Evolutionary conservation across 2,797 vertebrate genomes (phyloP).

Genomic region (Scomberomorus guttatus): DNA sequence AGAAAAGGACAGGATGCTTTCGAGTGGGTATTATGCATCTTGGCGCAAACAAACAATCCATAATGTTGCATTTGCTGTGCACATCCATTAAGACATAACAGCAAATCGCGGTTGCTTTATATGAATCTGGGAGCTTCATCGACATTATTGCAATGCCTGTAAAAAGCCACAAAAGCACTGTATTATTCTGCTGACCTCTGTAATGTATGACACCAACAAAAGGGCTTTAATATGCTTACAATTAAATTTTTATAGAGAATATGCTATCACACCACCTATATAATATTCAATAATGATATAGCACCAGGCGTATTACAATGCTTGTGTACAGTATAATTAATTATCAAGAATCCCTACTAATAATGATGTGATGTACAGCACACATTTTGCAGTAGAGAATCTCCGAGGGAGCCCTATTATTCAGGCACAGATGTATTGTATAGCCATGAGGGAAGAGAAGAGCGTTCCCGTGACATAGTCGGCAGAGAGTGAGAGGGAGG

Average conservation of each 20-base stretch:
- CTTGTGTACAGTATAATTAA: constrained; percentile 44
- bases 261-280: neutral
- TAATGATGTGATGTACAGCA: constrained; percentile 57
- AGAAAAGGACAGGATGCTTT: constrained; percentile 67
- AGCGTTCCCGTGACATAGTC: constrained; percentile 56
- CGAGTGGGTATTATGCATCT: constrained; percentile 68
- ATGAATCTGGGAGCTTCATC: constrained; percentile 17
- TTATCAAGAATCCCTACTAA: constrained; percentile 58
- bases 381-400: constrained; percentile 42
- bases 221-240: constrained; percentile 4
- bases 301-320: neutral
- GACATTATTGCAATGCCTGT: constrained; percentile 8
- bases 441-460: constrained; percentile 57
- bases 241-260: neutral
- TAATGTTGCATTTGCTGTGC: constrained; percentile 62
- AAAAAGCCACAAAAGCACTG: constrained; percentile 4
- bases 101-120: constrained; percentile 23
- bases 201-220: constrained; percentile 8
- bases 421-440: constrained; percentile 56
- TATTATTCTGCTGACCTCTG: constrained; percentile 6
- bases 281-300: constrained; percentile 19
- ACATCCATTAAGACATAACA: constrained; percentile 46
- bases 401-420: constrained; percentile 64
- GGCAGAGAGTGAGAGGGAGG: constrained; percentile 22
- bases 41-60: constrained; percentile 66